Percentiles rank a stretch among this genome's conserved stretches.
These are phyloP conservation scores for Odontophorus gujanensis DNA, from an alignment of 2,113 vertebrate species.

Conservation along the genomic window DNA sequence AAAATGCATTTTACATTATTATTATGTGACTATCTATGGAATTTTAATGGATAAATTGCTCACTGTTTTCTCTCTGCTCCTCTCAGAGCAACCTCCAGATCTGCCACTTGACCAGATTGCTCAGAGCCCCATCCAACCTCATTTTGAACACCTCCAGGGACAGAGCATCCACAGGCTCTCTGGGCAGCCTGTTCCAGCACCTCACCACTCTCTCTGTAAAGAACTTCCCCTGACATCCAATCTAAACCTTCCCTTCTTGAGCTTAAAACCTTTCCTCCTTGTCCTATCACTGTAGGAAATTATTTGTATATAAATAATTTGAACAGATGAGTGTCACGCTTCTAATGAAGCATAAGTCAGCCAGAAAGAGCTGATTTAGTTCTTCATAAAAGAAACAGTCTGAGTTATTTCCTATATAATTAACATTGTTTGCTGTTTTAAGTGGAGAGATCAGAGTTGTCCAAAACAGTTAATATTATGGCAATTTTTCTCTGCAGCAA, in stretches of 20 bases:
- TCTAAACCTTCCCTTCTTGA: too few relatives aligned
- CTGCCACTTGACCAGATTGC: too few relatives aligned
- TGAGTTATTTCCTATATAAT: slow-evolving; percentile 70
- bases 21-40: fast-evolving
- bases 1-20: background rate
- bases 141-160: too few relatives aligned
- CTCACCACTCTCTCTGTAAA: too few relatives aligned
- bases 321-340: slow-evolving; percentile 11
- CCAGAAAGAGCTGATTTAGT: slow-evolving; percentile 50
- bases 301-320: slow-evolving; percentile 49
- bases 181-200: too few relatives aligned
- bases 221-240: too few relatives aligned
- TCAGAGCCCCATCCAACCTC: too few relatives aligned
- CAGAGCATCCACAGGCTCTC: too few relatives aligned
- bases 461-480: slow-evolving; percentile 64
- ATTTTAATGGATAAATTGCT: background rate
- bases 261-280: too few relatives aligned
- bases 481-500: slow-evolving; percentile 36
- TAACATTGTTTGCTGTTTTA: slow-evolving; percentile 68
- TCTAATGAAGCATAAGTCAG: slow-evolving; percentile 52
- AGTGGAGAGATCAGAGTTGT: slow-evolving; percentile 53
- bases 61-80: background rate
- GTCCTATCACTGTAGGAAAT: background rate
- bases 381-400: slow-evolving; percentile 64
- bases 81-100: background rate